A percentile compares a stretch with the other conserved stretches of the same genome.
These are phyloP conservation scores for Callitettix versicolor DNA, from an alignment of 1,140 invertebrate species.

Conservation along the genomic window DNA sequence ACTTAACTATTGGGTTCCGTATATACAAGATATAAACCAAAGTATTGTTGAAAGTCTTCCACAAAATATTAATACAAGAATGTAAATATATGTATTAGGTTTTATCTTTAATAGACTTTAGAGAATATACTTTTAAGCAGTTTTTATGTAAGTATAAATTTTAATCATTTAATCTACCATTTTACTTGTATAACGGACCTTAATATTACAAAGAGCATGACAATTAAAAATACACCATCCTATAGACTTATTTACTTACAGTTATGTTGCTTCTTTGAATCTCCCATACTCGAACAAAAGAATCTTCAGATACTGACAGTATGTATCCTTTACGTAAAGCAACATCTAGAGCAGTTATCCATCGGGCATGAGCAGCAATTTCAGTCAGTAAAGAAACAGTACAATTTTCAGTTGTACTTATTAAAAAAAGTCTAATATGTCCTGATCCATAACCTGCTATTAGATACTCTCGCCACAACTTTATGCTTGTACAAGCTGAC, in stretches of 20 bases:
- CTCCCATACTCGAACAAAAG: slow-evolving; percentile 36
- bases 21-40: no score
- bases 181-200: no score
- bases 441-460: slow-evolving; percentile 38
- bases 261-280: slow-evolving; percentile 23
- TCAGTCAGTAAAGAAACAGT: slow-evolving; percentile 32
- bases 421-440: slow-evolving; percentile 35
- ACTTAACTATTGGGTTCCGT: no score
- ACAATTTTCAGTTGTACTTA: slow-evolving; percentile 7
- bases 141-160: no score
- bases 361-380: slow-evolving; percentile 37
- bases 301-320: slow-evolving; percentile 37
- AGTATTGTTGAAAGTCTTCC: no score
- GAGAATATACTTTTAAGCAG: no score
- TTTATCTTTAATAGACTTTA: no score
- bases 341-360: slow-evolving; percentile 37
- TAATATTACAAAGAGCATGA: no score
- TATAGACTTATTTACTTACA: slow-evolving; percentile 19
- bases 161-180: no score
- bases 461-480: slow-evolving; percentile 27
- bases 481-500: slow-evolving; percentile 24
- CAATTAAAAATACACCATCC: no score
- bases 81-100: no score
- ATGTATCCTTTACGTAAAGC: slow-evolving; percentile 33
- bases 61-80: no score